These are phyloP conservation scores for Ecdyonurus torrentis DNA, from an alignment of 2,888 invertebrate species.

Conservation along the genomic window DNA sequence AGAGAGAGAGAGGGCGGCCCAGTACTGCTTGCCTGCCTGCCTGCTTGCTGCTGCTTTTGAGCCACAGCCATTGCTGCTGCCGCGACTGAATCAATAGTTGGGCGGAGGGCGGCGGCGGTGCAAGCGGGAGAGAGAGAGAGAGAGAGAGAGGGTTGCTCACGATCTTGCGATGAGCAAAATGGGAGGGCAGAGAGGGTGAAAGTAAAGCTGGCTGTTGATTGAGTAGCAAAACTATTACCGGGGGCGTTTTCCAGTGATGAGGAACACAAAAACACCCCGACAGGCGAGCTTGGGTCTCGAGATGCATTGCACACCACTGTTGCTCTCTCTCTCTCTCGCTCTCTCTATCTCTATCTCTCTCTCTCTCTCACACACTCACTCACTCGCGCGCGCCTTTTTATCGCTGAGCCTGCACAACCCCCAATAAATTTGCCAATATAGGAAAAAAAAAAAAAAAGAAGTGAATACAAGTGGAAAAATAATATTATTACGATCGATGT, in stretches of 20 bases:
- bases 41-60: no score
- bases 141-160: not conserved
- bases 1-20: not conserved
- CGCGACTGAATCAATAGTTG: not conserved
- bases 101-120: not conserved
- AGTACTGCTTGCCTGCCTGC: no score
- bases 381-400: not conserved
- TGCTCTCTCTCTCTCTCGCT: not conserved
- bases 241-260: not conserved
- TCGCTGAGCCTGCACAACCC: not conserved
- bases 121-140: not conserved
- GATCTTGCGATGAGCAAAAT: not conserved
- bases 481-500: not conserved
- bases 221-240: not conserved
- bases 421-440: not conserved
- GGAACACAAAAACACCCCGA: not conserved
- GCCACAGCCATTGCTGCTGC: not conserved
- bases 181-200: not conserved
- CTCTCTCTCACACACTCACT: not conserved
- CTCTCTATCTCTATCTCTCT: not conserved
- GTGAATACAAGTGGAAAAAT: not conserved
- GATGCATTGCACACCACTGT: no score
- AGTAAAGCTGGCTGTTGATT: not conserved
- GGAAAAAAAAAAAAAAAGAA: no score
- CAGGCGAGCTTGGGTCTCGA: not conserved